Evolutionary conservation across 2,797 vertebrate genomes (phyloP).

Genomic region (Meda fulgida): DNA sequence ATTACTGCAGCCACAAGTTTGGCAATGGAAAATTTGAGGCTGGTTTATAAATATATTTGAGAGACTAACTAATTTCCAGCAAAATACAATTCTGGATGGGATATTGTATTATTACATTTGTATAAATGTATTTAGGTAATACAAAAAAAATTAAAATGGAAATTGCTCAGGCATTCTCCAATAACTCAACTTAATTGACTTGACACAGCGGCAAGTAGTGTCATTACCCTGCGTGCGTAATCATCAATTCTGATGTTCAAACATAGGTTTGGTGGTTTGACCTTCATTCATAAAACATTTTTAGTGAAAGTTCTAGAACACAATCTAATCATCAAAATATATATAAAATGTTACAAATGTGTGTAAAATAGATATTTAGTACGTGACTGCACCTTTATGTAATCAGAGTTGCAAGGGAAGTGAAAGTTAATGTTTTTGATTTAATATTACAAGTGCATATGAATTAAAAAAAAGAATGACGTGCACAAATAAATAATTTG

Average conservation of each 20-base stretch:
- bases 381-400: background rate
- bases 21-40: too few species aligned
- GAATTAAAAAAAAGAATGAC: background rate
- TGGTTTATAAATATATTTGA: background rate
- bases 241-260: background rate
- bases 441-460: background rate
- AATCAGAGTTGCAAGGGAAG: background rate
- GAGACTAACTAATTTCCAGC: background rate
- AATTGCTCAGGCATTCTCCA: background rate
- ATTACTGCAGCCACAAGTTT: too few species aligned
- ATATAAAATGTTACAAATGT: background rate
- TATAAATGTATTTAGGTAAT: background rate
- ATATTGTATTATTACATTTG: background rate
- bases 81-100: background rate
- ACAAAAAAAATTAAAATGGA: too few species aligned
- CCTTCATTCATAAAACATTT: background rate
- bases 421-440: background rate
- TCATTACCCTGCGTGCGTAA: background rate
- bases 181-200: background rate
- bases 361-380: background rate
- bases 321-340: background rate
- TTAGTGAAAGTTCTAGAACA: background rate
- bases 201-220: background rate
- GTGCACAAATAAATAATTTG: background rate
- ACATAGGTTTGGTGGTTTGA: background rate